Conservation (phyloP, 2,113 vertebrate genomes). For the Orientallactaga bullata region DNA sequence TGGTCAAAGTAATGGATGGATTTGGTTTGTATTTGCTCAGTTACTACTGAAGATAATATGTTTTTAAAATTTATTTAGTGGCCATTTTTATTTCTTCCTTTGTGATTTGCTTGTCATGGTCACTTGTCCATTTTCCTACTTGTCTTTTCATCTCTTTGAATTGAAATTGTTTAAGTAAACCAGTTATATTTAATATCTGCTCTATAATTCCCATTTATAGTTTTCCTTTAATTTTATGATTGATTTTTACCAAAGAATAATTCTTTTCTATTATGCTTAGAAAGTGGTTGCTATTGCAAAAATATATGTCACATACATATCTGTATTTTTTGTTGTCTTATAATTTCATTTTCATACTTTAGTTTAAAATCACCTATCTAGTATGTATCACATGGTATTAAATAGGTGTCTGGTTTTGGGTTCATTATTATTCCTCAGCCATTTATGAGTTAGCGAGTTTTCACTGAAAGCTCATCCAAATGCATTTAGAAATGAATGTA, state of each 20-base stretch:
- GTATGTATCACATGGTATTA: neutral
- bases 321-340: constrained; percentile 37
- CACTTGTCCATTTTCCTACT: constrained; percentile 45
- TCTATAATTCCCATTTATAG: constrained; percentile 36
- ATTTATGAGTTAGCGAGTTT: constrained; percentile 43
- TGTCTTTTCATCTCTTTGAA: constrained; percentile 46
- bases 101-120: constrained; percentile 37
- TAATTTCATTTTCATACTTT: constrained; percentile 57
- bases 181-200: constrained; percentile 46
- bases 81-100: constrained; percentile 48
- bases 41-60: constrained; percentile 23
- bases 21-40: constrained; percentile 40
- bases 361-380: constrained; percentile 49
- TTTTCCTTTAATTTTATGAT: constrained; percentile 52
- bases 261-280: constrained; percentile 29
- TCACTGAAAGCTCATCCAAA: constrained; percentile 49
- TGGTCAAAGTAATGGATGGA: constrained; percentile 13
- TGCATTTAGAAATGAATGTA: constrained; percentile 26
- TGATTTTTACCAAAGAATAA: constrained; percentile 36
- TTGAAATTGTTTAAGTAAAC: constrained; percentile 51
- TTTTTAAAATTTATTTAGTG: constrained; percentile 35
- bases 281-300: constrained; percentile 24
- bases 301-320: constrained; percentile 24
- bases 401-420: constrained; percentile 34
- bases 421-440: constrained; percentile 32